Base-by-base conservation (phyloP, 2,797 vertebrate species). In the Sylvia borin region DNA sequence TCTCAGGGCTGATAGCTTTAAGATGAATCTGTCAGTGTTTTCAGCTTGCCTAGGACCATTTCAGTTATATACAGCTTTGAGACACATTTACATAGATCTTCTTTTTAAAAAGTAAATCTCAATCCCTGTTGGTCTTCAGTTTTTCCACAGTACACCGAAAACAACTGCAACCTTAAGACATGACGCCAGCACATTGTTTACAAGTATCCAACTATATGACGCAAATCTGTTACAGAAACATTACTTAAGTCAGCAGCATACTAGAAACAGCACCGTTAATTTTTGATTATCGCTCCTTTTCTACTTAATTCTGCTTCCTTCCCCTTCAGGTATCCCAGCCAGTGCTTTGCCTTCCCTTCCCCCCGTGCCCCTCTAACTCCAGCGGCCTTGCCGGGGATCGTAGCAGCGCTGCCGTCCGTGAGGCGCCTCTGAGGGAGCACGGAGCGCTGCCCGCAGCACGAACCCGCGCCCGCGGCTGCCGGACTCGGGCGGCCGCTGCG, bases 341-440 rank as follows among this genome's bases (percentile, higher is more conserved):
- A 21, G n/a, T 0, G 40, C 40, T 34, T 31, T 11, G 27, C 36
- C 36, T 15, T 29, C 5, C 2, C 60, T 18, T 12, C 4, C 15
- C 18, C 3, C 47, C 42, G 57, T 7, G 27, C 6, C 48, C 5
- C 51, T 2, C 0, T 2, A 27, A 42, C 34, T 26, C 7, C 5
- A 14, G 36, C 34, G 4, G 13, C 2, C 1, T 17, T 2, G 57
- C 40, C 10, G 22, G 20, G 9, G 14, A 22, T 1, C 1, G 19
- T 0, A 5, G 34, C 45, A 9, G 61, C 60, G 22, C 7, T 77
- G 21, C 62, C 1, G 4, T 1, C 40, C 43, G 12, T 3, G 31
- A 26, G 19, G 29, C 0, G 40, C 16, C 40, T 10, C 34, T 5
- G 51, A 5, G 0, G 10, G 70, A 31, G 27, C 31, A 2, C 54